Base-by-base conservation (phyloP, 1,140 invertebrate species). In the Mercenaria mercenaria region DNA sequence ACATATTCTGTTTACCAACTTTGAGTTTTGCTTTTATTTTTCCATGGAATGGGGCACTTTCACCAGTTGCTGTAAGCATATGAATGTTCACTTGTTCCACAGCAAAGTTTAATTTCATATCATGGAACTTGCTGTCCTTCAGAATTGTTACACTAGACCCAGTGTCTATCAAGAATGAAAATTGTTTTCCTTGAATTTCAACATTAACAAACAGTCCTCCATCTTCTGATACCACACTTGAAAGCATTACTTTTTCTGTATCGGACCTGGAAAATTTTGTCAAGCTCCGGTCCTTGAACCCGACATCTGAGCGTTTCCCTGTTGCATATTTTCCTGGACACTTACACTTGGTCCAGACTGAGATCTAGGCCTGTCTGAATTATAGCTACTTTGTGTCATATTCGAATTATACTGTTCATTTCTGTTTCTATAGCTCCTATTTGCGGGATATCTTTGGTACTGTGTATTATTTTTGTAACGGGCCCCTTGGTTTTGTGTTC, bases 41-140 rank as follows among this genome's bases (percentile, higher is more conserved):
- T 0, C 72, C 88, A 39, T 41, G 29, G 85, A 88, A 90, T 20
- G 89, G 85, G n/a, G 79, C 43, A 69, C 15, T 64, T 26, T 92
- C 84, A 34, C 89, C 91, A 32, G 91, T 85, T 34, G 89, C 91
- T 29, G 91, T 92, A 37, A 72, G n/a, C 32, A 92, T 47, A 37
- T 50, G 90, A 3, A 85, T 34, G n/a, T 88, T 69, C 23, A 80
- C 67, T 32, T 1, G 26, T 39, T 50, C 86, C 84, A 50, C 41
- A 32, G 10, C 67, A 29, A 52, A 59, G n/a, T 37, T 56, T 84
- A 56, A 88, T 56, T 26, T 56, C 74, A 29, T 88, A 8, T 47
- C 15, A 47, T 47, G 6, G 15, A 47, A 47, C 6, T 8, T 15
- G 15, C 43, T 47, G 6, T 47, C 15, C 6, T 47, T 47, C 43